phyloP scores from a whole-genome alignment of 2,888 invertebrate genomes.

The Nymphalis c-album region DNA sequence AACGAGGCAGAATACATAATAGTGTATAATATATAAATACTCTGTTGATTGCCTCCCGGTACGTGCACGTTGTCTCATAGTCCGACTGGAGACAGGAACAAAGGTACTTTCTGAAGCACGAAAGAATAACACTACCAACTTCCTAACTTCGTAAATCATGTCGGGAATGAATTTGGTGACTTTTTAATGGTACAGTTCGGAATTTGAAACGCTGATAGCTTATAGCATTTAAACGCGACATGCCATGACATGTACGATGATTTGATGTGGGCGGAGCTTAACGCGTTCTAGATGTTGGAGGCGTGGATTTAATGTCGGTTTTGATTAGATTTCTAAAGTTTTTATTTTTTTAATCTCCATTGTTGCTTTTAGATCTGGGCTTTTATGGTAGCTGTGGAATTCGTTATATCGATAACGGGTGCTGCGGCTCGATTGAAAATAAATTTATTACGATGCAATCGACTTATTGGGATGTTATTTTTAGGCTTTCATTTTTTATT shows the following conservation, averaged over 20 bases:
- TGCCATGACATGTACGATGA: constrained; percentile 42
- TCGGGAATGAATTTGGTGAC: too few species aligned
- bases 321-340: constrained; percentile 73
- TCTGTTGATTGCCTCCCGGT: too few species aligned
- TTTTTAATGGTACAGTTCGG: too few species aligned
- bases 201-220: background rate
- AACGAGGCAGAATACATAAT: too few species aligned
- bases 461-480: constrained; percentile 6
- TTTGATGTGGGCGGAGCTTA: constrained; percentile 54
- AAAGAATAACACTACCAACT: too few species aligned
- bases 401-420: constrained; percentile 39
- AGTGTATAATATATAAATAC: too few species aligned
- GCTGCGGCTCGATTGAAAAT: constrained; percentile 42
- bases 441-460: constrained; percentile 37
- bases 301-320: constrained; percentile 66
- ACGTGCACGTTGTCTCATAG: too few species aligned
- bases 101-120: too few species aligned
- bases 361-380: constrained; percentile 45
- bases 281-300: constrained; percentile 49
- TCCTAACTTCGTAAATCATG: too few species aligned
- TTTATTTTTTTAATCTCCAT: constrained; percentile 65
- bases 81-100: too few species aligned
- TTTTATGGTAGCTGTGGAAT: constrained; percentile 46
- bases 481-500: constrained; percentile 13
- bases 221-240: constrained; percentile 39